Evolutionary conservation across 2,797 vertebrate species (phyloP).

Genomic region (Eospalax fontanierii): DNA sequence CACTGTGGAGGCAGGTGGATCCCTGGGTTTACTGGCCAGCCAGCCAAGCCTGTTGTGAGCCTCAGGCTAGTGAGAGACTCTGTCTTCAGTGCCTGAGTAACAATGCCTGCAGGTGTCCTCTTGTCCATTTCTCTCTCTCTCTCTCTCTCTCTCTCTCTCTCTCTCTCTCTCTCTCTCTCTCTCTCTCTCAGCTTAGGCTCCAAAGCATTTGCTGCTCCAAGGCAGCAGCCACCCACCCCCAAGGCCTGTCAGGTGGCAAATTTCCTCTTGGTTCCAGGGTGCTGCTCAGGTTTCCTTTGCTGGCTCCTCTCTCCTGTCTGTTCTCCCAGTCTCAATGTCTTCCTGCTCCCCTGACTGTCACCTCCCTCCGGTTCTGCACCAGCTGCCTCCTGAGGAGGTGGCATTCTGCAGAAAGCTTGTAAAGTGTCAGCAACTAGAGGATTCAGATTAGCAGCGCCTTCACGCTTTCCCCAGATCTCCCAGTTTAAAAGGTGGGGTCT

Average conservation of each 20-base stretch:
- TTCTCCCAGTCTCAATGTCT: not conserved
- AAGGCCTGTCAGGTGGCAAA: not conserved
- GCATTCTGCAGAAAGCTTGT: not conserved
- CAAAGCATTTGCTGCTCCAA: too few relatives aligned
- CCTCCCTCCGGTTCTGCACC: not conserved
- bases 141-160: too few relatives aligned
- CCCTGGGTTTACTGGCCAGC: not conserved
- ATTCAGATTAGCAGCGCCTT: not conserved
- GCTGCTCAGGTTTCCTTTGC: not conserved
- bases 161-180: too few relatives aligned
- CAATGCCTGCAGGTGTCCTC: too few relatives aligned
- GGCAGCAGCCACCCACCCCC: too few relatives aligned
- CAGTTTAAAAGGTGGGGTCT: not conserved
- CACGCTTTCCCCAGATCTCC: not conserved
- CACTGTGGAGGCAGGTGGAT: not conserved
- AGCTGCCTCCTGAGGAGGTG: not conserved
- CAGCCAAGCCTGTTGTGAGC: not conserved
- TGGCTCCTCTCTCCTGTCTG: not conserved
- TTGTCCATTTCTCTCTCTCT: too few relatives aligned
- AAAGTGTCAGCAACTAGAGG: not conserved
- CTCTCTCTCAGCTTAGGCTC: too few relatives aligned
- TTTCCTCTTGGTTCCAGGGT: not conserved
- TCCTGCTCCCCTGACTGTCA: not conserved
- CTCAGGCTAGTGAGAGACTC: not conserved
- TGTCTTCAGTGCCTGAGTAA: not conserved